Percentiles rank a stretch among this genome's conserved stretches.
These are phyloP conservation scores for Eledona agricola DNA, from an alignment of 2,888 invertebrate species.

Conservation along the genomic window DNA sequence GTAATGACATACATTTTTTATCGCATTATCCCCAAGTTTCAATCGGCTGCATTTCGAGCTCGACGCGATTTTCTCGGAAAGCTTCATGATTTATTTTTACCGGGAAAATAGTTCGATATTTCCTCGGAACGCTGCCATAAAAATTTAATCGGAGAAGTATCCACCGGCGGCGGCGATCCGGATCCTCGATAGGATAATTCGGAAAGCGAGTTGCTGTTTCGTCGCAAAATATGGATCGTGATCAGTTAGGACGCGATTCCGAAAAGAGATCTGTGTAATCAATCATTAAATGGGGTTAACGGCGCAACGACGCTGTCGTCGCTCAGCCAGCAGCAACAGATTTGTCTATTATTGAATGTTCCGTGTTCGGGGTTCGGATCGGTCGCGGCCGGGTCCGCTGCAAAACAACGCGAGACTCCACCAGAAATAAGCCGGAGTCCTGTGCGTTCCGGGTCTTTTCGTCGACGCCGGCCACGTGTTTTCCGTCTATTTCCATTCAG, in stretches of 20 bases:
- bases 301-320: conserved; percentile 40
- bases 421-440: conserved; percentile 6
- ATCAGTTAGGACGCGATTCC: conserved; percentile 25
- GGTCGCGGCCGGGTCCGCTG: conserved; percentile 10
- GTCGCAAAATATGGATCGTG: too few relatives aligned
- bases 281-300: conserved; percentile 39
- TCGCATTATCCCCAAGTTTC: conserved; percentile 39
- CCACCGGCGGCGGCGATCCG: conserved; percentile 4
- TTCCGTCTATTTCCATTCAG: conserved; percentile 59
- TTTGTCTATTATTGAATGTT: conserved; percentile 34
- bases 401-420: conserved; percentile 5
- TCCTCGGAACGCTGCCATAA: conserved; percentile 17
- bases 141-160: conserved; percentile 12
- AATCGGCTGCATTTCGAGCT: conserved; percentile 28
- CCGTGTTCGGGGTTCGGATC: conserved; percentile 19
- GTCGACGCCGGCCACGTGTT: conserved; percentile 56
- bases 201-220: too few relatives aligned
- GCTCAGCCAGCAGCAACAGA: conserved; percentile 35
- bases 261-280: conserved; percentile 34
- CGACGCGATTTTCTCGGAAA: conserved; percentile 33
- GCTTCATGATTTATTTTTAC: conserved; percentile 31
- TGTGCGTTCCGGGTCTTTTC: conserved; percentile 16
- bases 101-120: conserved; percentile 22
- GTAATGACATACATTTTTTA: conserved; percentile 53
- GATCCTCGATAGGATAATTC: too few relatives aligned